A percentile compares a stretch with the other conserved stretches of the same genome.
These are phyloP conservation scores for Stratiolaelaps scimitus DNA, from an alignment of 1,140 invertebrate genomes.

Conservation along the genomic window DNA sequence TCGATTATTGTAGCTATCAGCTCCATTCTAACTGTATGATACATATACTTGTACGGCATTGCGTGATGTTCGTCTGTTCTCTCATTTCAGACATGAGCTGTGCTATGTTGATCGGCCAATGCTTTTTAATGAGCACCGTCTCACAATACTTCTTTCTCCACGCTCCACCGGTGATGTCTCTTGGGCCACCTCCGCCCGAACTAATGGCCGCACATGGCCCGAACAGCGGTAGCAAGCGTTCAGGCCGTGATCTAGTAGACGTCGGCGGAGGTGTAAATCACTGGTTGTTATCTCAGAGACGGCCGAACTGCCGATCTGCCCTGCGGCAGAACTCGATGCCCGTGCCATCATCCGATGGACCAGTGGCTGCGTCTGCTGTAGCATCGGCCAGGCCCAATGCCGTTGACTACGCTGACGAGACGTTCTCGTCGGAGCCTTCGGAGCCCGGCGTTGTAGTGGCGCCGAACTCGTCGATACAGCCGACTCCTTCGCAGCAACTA, in stretches of 20 bases:
- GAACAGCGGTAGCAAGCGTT: too few relatives aligned
- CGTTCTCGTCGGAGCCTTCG: not conserved
- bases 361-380: not conserved
- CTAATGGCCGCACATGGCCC: too few relatives aligned
- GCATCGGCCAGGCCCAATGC: not conserved
- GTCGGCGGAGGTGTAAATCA: too few relatives aligned
- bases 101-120: conserved; percentile 27
- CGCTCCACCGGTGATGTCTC: conserved; percentile 6
- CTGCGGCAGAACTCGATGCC: not conserved
- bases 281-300: too few relatives aligned
- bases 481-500: not conserved
- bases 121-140: conserved; percentile 27
- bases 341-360: too few relatives aligned
- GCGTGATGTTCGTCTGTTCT: too few relatives aligned
- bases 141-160: conserved; percentile 25
- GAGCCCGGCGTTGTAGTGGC: not conserved
- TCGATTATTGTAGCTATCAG: not conserved
- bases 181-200: not conserved
- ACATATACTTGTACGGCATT: too few relatives aligned
- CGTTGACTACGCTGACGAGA: conserved; percentile 18
- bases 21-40: not conserved
- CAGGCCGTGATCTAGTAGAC: too few relatives aligned
- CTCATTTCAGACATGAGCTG: conserved; percentile 26
- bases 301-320: not conserved
- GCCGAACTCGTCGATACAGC: not conserved